phyloP scores from a whole-genome alignment of 2,113 vertebrate genomes.

The Clarias magur region DNA sequence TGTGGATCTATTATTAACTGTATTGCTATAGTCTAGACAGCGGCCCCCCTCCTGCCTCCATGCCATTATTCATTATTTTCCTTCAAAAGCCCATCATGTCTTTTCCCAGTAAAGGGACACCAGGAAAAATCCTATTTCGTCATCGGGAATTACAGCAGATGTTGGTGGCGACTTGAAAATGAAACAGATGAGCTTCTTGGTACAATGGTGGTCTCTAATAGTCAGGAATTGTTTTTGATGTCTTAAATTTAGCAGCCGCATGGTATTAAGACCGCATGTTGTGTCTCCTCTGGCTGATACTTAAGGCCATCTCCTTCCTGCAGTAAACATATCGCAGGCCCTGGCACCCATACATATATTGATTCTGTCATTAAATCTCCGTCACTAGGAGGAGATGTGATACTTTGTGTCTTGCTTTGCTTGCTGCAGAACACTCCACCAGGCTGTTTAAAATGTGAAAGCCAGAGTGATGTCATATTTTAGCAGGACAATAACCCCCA shows the following conservation, averaged over 20 bases:
- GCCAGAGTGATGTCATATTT: constrained; percentile 60
- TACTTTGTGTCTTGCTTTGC: constrained; percentile 58
- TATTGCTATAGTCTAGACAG: neutral
- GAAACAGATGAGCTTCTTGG: constrained; percentile 12
- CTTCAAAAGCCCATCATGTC: neutral
- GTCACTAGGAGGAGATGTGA: constrained; percentile 62
- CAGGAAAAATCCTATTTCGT: neutral
- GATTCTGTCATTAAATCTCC: constrained; percentile 78
- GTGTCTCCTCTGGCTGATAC: constrained; percentile 43
- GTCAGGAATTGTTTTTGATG: neutral
- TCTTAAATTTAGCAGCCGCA: constrained; percentile 32
- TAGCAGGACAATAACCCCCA: constrained; percentile 55
- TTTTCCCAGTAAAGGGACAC: neutral
- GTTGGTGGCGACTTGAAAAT: neutral
- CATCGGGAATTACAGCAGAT: too few relatives aligned
- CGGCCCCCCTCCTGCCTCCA: neutral
- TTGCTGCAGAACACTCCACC: constrained; percentile 63
- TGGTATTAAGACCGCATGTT: constrained; percentile 36
- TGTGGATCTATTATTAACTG: neutral
- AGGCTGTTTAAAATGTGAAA: constrained; percentile 59
- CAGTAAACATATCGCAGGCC: constrained; percentile 71
- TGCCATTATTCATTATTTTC: neutral
- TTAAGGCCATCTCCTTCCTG: constrained; percentile 45
- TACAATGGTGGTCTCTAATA: neutral
- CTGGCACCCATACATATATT: constrained; percentile 77